Percentiles rank a stretch among this genome's conserved stretches.
phyloP scores from a whole-genome alignment of 2,113 vertebrate species.

The Trinectes maculatus region DNA sequence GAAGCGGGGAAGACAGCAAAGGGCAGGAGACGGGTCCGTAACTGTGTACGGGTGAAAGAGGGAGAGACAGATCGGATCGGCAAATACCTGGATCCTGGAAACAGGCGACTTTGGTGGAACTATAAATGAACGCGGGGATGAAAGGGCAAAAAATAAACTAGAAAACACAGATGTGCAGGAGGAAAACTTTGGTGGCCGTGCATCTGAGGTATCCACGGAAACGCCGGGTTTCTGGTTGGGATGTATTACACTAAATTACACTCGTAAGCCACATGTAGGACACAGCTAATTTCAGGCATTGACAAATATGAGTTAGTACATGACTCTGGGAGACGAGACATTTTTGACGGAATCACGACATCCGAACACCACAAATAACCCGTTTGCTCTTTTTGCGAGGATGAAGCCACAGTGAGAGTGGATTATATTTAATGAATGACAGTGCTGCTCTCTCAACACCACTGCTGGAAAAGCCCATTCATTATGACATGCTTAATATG shows the following conservation, averaged over 20 bases:
- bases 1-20: constrained; percentile 25
- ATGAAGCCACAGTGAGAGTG: background rate
- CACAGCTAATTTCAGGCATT: background rate
- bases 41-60: constrained; percentile 1
- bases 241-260: background rate
- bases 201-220: background rate
- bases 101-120: too few relatives aligned
- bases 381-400: background rate
- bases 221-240: background rate
- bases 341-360: background rate
- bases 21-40: constrained; percentile 9
- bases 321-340: too few relatives aligned
- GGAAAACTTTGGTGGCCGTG: too few relatives aligned
- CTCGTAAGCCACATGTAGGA: background rate
- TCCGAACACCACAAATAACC: background rate
- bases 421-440: constrained; percentile 10
- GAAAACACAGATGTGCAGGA: background rate
- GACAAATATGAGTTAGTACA: background rate
- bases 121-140: background rate
- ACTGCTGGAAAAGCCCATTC: background rate
- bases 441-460: background rate
- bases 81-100: constrained; percentile 24
- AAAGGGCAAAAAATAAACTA: background rate
- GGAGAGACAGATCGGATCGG: constrained; percentile 13
- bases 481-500: background rate